A percentile compares a stretch with the other conserved stretches of the same genome.
These are phyloP conservation scores for Gallinago undulata DNA, from an alignment of 2,113 vertebrate species.

Conservation along the genomic window DNA sequence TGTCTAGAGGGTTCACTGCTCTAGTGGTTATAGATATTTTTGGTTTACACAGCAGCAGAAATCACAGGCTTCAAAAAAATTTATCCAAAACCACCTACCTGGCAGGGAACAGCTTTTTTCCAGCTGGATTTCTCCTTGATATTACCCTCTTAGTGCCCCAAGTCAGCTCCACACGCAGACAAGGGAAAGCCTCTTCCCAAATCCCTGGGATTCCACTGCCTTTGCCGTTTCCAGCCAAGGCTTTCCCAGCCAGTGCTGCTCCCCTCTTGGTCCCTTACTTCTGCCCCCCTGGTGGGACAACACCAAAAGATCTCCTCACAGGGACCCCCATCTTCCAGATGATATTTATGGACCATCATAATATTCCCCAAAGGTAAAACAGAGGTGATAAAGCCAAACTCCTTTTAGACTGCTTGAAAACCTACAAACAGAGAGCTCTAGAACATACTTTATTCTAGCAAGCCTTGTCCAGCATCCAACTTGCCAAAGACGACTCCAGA, in stretches of 20 bases:
- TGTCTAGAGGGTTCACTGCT: not conserved
- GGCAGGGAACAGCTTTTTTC: not conserved
- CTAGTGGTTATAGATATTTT: not conserved
- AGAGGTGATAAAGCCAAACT: not conserved
- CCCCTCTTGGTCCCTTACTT: not conserved
- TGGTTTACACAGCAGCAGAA: not conserved
- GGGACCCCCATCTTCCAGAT: not conserved
- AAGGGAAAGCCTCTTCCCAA: not conserved
- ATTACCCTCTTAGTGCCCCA: not conserved
- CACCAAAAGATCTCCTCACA: not conserved
- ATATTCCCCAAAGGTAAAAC: not conserved
- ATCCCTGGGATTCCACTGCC: not conserved
- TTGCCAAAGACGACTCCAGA: not conserved
- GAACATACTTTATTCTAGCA: not conserved
- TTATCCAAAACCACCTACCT: not conserved
- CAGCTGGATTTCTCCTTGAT: not conserved
- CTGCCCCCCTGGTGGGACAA: not conserved
- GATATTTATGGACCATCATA: not conserved
- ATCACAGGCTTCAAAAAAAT: not conserved
- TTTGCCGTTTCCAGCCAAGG: not conserved
- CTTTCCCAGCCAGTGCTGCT: not conserved
- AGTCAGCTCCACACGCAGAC: not conserved
- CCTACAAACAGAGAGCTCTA: not conserved
- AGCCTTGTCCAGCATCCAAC: not conserved
- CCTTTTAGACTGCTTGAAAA: not conserved